Evolutionary conservation across 2,797 vertebrate species (phyloP).

Genomic region (Erethizon dorsatum): DNA sequence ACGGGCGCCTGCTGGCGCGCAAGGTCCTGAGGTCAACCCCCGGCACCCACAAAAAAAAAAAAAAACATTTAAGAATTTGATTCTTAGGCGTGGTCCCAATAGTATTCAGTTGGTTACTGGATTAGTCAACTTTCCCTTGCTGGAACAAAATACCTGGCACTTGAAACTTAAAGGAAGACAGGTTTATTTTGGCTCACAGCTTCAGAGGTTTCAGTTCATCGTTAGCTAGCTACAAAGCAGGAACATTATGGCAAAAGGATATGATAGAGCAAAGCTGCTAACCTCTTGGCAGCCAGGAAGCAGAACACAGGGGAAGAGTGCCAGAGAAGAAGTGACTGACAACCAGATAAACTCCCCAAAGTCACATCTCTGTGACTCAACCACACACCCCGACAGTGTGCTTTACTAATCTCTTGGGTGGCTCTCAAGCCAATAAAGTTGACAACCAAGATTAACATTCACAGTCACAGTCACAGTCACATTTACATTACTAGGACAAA

Average conservation of each 20-base stretch:
- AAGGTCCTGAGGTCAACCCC: no score
- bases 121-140: neutral
- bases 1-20: no score
- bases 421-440: neutral
- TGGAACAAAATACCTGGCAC: neutral
- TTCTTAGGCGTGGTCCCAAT: neutral
- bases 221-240: neutral
- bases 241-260: neutral
- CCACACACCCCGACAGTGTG: neutral
- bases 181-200: neutral
- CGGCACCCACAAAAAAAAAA: no score
- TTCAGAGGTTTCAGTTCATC: neutral
- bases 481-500: neutral
- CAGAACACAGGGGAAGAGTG: neutral
- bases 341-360: neutral
- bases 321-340: neutral
- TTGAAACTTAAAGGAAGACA: neutral
- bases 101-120: neutral
- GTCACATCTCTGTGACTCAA: neutral
- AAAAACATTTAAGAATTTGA: neutral
- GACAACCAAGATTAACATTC: neutral
- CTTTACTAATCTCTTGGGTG: neutral
- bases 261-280: neutral
- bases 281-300: neutral
- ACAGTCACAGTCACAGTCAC: neutral